Evolutionary conservation across 2,888 invertebrate genomes (phyloP), one percentile per base, ranked within the genome.

Genomic region (Tridacna crocea): DNA sequence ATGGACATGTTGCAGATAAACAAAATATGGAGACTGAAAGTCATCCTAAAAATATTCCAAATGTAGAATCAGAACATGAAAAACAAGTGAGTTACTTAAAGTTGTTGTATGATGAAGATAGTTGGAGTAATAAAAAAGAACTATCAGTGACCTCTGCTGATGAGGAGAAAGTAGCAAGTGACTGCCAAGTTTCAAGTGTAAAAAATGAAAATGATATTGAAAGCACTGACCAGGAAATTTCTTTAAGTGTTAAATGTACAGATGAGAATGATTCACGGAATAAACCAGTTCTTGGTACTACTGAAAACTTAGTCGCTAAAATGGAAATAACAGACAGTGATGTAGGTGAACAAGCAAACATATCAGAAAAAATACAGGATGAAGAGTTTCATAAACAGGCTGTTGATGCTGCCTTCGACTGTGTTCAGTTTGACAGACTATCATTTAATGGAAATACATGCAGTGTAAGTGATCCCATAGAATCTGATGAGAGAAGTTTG

Each of bases 101-200:
- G 22, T 19, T 26, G 70, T 22, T 70, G 13, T 70, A 51, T 73
- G 73, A 73, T 58, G 73, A 58, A 60, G 73, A 70, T 51, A 51
- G 51, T 24, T 70, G 70, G 70, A 70, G 70, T 51, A 70, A 70
- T 51, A 24, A 51, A 26, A 70, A 70, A 22, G 70, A 70, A 47
- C 2, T 70, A 22, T 70, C 70, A 47, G 51, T 22, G 12, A 3
- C n/a, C 26, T 70, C 60, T 4, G 0, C 17, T 60, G 60, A 36
- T 17, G 60, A 73, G 17, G 27, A 26, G 15, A 68, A 36, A 13
- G 68, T 15, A 22, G 12, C 51, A 15, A n/a, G 58, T n/a, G 66
- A 66, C 66, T n/a, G 66, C 46, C n/a, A 61, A 22, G 24, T 24
- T 24, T 3, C 15, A 55, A 15, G 10, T 55, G 15, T 55, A 15